phyloP scores from a whole-genome alignment of 1,140 invertebrate species.

The Zaprionus camerounensis region DNA sequence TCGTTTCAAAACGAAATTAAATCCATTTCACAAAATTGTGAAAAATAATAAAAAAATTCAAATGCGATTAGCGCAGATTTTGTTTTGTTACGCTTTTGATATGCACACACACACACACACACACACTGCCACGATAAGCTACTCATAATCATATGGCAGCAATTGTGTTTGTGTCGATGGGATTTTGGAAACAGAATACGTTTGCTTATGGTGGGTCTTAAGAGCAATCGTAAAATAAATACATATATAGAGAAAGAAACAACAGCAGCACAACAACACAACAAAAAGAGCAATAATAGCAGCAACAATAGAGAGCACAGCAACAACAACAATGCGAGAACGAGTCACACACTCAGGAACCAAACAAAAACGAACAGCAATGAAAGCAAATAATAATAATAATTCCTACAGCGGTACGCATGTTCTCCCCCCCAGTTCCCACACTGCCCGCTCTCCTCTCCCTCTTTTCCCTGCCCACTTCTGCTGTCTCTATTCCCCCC shows the following conservation, averaged over 20 bases:
- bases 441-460: background rate
- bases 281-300: constrained; percentile 18
- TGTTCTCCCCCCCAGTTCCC: constrained; percentile 31
- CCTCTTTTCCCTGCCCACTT: background rate
- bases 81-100: constrained; percentile 43
- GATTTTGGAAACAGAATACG: constrained; percentile 25
- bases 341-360: constrained; percentile 23
- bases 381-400: constrained; percentile 74
- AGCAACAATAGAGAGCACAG: constrained; percentile 28
- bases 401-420: constrained; percentile 57
- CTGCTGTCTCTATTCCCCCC: constrained; percentile 13
- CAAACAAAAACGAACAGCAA: constrained; percentile 41
- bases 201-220: constrained; percentile 1
- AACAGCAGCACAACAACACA: background rate
- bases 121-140: background rate
- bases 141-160: constrained; percentile 18
- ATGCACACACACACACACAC: background rate
- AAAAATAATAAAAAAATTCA: constrained; percentile 49
- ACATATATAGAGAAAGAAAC: constrained; percentile 4
- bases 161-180: constrained; percentile 2
- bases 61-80: constrained; percentile 76
- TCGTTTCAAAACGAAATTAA: constrained; percentile 49
- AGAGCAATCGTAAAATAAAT: constrained; percentile 35
- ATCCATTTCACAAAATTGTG: constrained; percentile 60
- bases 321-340: constrained; percentile 15